Evolutionary conservation across 2,797 vertebrate genomes (phyloP).

Genomic region (Meriones psammophilus): DNA sequence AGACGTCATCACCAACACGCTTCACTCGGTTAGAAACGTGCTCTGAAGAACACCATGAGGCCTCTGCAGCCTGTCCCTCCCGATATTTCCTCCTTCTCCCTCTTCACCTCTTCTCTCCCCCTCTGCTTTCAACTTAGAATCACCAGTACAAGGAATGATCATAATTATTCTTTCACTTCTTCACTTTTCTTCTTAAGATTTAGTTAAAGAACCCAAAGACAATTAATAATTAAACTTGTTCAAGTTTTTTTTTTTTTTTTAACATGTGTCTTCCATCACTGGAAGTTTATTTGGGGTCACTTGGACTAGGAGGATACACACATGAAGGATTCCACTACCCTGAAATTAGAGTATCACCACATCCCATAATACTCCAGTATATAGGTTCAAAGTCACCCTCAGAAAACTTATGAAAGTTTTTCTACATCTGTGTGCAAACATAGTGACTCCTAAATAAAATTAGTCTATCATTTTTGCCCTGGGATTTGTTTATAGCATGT

Average conservation of each 20-base stretch:
- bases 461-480: background rate
- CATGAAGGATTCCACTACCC: background rate
- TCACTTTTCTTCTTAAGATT: background rate
- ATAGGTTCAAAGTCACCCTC: background rate
- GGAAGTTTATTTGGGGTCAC: background rate
- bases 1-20: constrained; percentile 9
- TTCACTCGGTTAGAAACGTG: background rate
- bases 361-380: background rate
- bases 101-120: background rate
- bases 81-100: background rate
- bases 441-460: background rate
- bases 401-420: background rate
- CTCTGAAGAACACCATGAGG: constrained; percentile 4
- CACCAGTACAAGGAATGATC: background rate
- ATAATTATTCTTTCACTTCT: background rate
- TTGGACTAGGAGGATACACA: background rate
- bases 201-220: constrained; percentile 16
- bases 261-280: background rate
- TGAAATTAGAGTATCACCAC: background rate
- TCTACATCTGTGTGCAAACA: background rate
- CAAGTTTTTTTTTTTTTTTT: background rate
- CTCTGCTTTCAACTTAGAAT: background rate
- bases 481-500: background rate
- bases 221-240: constrained; percentile 5
- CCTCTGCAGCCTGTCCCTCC: background rate